Evolutionary conservation across 2,113 vertebrate genomes (phyloP), one percentile per base, ranked within the genome.

Genomic region (Lanius collurio): DNA sequence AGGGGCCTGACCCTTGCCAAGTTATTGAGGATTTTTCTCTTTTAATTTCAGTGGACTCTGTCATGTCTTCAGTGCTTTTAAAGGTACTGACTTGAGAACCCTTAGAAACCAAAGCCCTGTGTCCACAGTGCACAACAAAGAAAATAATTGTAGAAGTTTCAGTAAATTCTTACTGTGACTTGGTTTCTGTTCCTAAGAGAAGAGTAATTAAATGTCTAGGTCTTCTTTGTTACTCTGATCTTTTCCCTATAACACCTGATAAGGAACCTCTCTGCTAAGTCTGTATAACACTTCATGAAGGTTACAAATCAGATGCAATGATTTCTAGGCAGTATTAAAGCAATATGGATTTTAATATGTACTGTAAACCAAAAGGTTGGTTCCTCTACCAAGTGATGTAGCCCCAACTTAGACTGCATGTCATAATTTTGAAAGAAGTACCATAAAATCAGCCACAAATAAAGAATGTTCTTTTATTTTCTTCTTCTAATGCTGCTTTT

Each of bases 401-500:
- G 71, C 55, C 33, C 19, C 17, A 50, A 2, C 20, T 84, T 52
- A 65, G 22, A 74, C 33, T 78, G 35, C 37, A 17, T n/a, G 6
- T 83, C 59, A 35, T 37, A 46, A 70, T 89, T 89, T 46, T 62
- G 69, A 95, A 69, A 89, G 31, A 84, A 90, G n/a, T 83, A 67
- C 57, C 33, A 35, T 67, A 75, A 78, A 94, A 84, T 80, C 76
- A 64, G 21, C 17, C 47, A 77, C 56, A 85, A 90, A 83, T 67
- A 71, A 89, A 71, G 76, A 62, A 9, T 57, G 30, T 89, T 91
- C 11, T 95, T 55, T 28, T 88, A 6, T 96, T 95, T 94, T 60
- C 73, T 89, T 93, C 56, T 84, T 93, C 63, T 90, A 63, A 60
- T 79, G 71, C 87, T 95, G 33, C 63, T 90, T 95, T 88, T 95